Conservation (phyloP, 2,888 invertebrate species). For the Thera britannica region DNA sequence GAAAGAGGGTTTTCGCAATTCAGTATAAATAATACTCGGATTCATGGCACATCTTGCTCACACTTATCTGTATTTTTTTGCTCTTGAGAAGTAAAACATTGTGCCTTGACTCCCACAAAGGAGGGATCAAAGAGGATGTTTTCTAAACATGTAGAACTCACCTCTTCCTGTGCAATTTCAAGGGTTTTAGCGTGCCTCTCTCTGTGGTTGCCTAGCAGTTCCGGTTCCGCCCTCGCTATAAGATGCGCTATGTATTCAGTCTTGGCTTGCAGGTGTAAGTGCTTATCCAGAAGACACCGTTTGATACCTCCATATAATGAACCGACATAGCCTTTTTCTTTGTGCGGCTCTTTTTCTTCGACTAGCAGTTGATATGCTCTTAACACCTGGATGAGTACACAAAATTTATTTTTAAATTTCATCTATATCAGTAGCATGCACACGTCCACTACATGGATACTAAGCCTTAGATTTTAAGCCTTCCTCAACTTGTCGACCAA, state of each 20-base stretch:
- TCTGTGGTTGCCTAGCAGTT: conserved; percentile 93
- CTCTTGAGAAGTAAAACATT: no score
- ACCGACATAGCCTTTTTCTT: conserved; percentile 95
- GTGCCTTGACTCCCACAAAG: no score
- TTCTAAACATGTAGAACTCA: conserved; percentile 37
- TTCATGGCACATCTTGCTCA: no score
- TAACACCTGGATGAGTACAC: conserved; percentile 75
- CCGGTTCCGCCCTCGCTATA: conserved; percentile 95
- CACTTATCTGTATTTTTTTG: no score
- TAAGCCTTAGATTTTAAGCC: no score
- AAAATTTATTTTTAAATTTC: no score
- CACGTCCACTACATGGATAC: no score
- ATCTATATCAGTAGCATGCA: no score
- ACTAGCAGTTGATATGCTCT: conserved; percentile 94
- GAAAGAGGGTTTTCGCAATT: no score
- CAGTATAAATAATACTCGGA: no score
- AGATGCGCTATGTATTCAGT: conserved; percentile 95
- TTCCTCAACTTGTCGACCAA: no score
- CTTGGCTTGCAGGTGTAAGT: conserved; percentile 94
- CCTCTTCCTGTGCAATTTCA: conserved; percentile 97
- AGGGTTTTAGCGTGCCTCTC: conserved; percentile 98
- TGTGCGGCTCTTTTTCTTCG: conserved; percentile 91
- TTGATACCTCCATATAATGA: conserved; percentile 94
- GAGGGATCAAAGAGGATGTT: no score
- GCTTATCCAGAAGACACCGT: conserved; percentile 93